Percentiles rank a stretch among this genome's conserved stretches.
Evolutionary conservation across 1,140 invertebrate species (phyloP).

Genomic region (Drosophila fuyamai): DNA sequence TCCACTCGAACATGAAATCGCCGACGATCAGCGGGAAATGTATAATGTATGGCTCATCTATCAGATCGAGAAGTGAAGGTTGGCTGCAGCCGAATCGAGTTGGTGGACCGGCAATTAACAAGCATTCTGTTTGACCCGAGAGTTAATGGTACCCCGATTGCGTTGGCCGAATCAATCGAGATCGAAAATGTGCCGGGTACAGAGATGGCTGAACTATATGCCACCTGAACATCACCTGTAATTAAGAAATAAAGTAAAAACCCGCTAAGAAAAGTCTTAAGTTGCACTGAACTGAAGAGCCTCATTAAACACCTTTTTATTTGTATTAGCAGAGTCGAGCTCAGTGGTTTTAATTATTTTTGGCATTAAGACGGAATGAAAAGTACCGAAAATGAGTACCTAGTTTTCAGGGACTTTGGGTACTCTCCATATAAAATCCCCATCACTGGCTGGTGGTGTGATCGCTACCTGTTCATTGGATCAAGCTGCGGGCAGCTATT

Average conservation of each 20-base stretch:
- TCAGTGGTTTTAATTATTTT: too few species aligned
- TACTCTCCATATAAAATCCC: neutral
- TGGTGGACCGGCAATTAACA: constrained; percentile 56
- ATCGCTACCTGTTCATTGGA: constrained; percentile 39
- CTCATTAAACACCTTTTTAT: too few species aligned
- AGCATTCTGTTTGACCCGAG: constrained; percentile 49
- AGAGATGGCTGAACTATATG: neutral
- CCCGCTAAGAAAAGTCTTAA: too few species aligned
- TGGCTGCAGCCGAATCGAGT: constrained; percentile 20
- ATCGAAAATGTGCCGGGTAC: constrained; percentile 24
- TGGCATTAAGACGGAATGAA: too few species aligned
- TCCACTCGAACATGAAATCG: constrained; percentile 12
- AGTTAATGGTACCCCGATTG: constrained; percentile 30
- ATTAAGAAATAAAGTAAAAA: too few species aligned
- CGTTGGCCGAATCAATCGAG: constrained; percentile 28
- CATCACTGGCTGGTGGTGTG: constrained; percentile 20
- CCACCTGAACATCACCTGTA: too few species aligned
- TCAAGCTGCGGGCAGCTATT: constrained; percentile 32
- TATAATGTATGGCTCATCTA: constrained; percentile 40
- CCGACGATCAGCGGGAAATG: constrained; percentile 21
- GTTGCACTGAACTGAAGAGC: too few species aligned
- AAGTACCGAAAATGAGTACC: neutral
- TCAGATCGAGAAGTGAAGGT: constrained; percentile 41
- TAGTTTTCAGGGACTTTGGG: neutral
- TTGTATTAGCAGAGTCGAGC: too few species aligned